Percentiles rank a stretch among this genome's conserved stretches.
These are phyloP conservation scores for Euleptes europaea DNA, from an alignment of 2,113 vertebrate species.

Conservation along the genomic window DNA sequence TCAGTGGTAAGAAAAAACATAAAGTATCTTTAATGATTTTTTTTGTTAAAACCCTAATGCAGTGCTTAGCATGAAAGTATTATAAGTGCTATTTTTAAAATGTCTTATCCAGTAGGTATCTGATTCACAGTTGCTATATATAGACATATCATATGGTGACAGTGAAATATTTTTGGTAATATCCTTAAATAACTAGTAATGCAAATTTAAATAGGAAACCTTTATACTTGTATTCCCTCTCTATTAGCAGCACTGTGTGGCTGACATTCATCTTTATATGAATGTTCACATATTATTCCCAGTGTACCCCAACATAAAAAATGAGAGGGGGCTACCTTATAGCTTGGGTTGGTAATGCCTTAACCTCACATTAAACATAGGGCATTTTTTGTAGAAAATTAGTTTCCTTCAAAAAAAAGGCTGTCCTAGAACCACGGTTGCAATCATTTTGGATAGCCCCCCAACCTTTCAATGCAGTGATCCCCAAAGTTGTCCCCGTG, in stretches of 20 bases:
- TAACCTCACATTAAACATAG: not conserved
- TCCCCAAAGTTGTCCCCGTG: no score
- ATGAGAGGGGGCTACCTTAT: not conserved
- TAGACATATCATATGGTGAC: constrained; percentile 36
- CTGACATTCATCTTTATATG: constrained; percentile 51
- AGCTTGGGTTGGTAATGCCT: not conserved
- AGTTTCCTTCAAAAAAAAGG: constrained; percentile 36
- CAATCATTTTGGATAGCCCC: constrained; percentile 24
- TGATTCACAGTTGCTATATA: constrained; percentile 44
- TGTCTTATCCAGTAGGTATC: constrained; percentile 16
- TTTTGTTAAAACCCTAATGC: not conserved
- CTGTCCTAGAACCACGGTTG: not conserved
- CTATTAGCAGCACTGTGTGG: constrained; percentile 36
- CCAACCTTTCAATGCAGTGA: constrained; percentile 48
- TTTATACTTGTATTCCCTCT: constrained; percentile 23
- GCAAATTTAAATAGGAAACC: constrained; percentile 29
- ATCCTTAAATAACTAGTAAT: constrained; percentile 52
- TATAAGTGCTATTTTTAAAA: constrained; percentile 27
- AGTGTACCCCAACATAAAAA: constrained; percentile 58
- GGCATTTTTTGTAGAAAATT: constrained; percentile 34
- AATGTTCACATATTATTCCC: constrained; percentile 51
- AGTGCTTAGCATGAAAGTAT: not conserved
- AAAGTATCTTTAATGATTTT: not conserved
- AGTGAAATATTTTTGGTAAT: constrained; percentile 38
- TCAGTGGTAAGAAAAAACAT: not conserved